Conservation (phyloP, 2,113 vertebrate genomes). For the Rousettus leschenaultii region DNA sequence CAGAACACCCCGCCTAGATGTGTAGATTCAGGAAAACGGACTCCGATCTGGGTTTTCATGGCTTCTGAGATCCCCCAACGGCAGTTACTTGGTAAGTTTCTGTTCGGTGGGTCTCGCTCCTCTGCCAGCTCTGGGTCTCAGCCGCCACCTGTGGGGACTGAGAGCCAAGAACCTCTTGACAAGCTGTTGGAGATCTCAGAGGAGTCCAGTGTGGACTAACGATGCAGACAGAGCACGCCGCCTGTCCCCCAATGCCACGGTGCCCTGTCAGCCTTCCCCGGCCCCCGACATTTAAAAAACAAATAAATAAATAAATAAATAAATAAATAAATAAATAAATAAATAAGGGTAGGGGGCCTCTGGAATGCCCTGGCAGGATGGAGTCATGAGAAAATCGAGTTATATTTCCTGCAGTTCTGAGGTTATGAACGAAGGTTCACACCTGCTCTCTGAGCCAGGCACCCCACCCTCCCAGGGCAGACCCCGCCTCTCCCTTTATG, state of each 20-base stretch:
- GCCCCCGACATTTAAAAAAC: background rate
- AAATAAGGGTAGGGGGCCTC: no score
- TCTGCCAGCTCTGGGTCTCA: background rate
- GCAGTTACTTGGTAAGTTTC: background rate
- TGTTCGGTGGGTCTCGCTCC: background rate
- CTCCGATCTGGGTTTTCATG: background rate
- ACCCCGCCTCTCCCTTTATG: background rate
- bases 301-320: background rate
- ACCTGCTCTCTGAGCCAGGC: background rate
- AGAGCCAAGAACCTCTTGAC: rapidly evolving
- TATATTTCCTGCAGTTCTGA: background rate
- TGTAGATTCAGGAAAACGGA: background rate
- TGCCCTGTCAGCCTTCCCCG: background rate
- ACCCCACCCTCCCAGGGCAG: background rate
- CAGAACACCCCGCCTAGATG: background rate
- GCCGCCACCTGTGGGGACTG: background rate
- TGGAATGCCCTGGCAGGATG: no score
- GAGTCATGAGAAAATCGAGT: background rate
- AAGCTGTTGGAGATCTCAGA: no score
- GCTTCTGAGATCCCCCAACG: background rate
- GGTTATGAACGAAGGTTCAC: background rate
- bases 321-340: background rate
- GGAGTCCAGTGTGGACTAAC: background rate
- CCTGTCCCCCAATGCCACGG: rapidly evolving
- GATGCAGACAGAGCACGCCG: rapidly evolving